These are phyloP conservation scores for Stegostoma tigrinum DNA, from an alignment of 2,113 vertebrate genomes.

Conservation along the genomic window DNA sequence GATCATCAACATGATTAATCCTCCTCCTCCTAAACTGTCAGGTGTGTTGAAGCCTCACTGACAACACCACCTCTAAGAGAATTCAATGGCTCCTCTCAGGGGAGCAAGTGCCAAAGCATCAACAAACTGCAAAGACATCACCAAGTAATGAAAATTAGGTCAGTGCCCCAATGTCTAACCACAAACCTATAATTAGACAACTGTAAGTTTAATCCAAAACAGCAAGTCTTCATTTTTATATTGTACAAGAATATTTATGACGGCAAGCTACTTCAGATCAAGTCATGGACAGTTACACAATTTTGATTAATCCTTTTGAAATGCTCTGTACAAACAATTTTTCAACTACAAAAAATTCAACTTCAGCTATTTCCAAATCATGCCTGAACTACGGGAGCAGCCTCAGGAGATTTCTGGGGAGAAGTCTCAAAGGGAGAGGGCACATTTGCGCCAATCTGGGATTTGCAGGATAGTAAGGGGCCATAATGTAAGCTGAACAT, in stretches of 20 bases:
- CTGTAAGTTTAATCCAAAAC: not conserved
- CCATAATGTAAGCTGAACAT: not conserved
- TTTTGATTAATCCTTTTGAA: not conserved
- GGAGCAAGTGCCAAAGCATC: not conserved
- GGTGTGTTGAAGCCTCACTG: not conserved
- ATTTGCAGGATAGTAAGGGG: not conserved
- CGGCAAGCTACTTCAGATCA: not conserved
- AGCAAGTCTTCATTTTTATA: not conserved
- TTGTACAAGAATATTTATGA: not conserved
- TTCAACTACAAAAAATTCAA: not conserved
- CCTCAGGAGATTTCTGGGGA: not conserved
- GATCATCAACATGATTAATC: not conserved
- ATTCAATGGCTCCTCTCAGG: not conserved
- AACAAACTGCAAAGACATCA: not conserved
- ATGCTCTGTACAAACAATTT: not conserved
- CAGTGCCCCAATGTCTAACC: not conserved
- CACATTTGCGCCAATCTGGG: not conserved
- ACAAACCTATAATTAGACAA: not conserved
- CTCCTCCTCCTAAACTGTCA: not conserved
- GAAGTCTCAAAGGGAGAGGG: not conserved
- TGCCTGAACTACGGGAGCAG: not conserved
- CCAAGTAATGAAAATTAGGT: not conserved
- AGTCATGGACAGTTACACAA: not conserved
- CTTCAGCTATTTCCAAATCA: not conserved
- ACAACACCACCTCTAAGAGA: not conserved